These are phyloP conservation scores for Rhagophthalmus giganteus DNA, from an alignment of 2,888 invertebrate genomes.

Conservation along the genomic window DNA sequence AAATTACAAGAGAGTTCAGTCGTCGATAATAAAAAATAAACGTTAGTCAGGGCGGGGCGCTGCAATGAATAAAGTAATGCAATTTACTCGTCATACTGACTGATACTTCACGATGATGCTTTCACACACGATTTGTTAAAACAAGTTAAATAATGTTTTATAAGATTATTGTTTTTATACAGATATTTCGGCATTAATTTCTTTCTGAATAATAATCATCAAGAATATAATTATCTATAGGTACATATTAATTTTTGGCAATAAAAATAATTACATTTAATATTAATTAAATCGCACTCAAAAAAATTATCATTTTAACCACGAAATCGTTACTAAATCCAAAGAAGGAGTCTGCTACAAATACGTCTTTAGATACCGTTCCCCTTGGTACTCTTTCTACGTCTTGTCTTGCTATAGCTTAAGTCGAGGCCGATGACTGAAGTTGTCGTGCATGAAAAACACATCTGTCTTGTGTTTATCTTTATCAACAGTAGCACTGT, in stretches of 20 bases:
- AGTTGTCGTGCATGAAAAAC: conserved; percentile 43
- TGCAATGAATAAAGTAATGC: conserved; percentile 17
- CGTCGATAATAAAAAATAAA: too few relatives aligned
- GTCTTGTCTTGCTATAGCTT: conserved; percentile 20
- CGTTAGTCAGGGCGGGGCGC: too few relatives aligned
- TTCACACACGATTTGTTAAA: conserved; percentile 9
- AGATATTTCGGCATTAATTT: too few relatives aligned
- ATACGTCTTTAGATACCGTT: conserved; percentile 1
- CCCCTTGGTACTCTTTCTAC: conserved; percentile 15
- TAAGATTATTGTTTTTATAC: too few relatives aligned
- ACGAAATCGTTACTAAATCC: too few relatives aligned
- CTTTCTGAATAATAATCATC: too few relatives aligned
- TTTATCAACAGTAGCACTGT: conserved; percentile 37
- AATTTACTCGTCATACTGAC: conserved; percentile 18
- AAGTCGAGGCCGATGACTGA: conserved; percentile 43
- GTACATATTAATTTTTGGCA: too few relatives aligned
- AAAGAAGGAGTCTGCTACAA: too few relatives aligned
- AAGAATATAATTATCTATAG: too few relatives aligned
- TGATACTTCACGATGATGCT: conserved; percentile 8
- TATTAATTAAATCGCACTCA: neutral
- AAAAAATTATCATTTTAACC: too few relatives aligned
- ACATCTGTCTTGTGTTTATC: conserved; percentile 43
- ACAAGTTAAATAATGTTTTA: conserved; percentile 28
- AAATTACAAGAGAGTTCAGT: too few relatives aligned
- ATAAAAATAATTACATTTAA: neutral